Base-by-base conservation (phyloP, 35 echinoderm and acorn worm species). In the Ptychodera flava region DNA sequence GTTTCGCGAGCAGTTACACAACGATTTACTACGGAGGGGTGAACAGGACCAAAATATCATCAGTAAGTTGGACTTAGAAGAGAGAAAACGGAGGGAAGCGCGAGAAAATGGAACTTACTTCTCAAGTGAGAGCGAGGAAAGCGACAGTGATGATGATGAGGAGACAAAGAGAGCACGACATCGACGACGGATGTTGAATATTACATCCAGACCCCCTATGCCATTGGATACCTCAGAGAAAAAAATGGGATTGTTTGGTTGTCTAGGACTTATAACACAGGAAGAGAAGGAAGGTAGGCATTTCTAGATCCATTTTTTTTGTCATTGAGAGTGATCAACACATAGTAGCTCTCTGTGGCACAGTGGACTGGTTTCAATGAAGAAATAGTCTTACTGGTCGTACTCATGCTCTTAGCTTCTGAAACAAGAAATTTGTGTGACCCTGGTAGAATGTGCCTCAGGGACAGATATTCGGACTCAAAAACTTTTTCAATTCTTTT, bases 1-100 rank as follows among this genome's bases (percentile, higher is more conserved):
- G 52, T 35, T 93, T 16, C 78, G 83, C 29, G 80, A 78, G 77
- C 81, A 80, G 15, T 81, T 37, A 31, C 79, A 85, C 52, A 64
- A 85, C 35, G 37, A 78, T 38, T 1, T 85, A 29, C 88, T 37
- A 35, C 53, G 77, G 1, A 31, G 36, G 0, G 16, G 31, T 28
- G 81, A 83, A 1, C 77, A 90, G 29, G 88, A 79, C 29, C 86
- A 92, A 37, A 84, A 90, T 29, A 84, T 92, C 31, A 78, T 94
- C 1, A 94, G 92, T 83, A 94, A 94, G 38, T 81, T 99, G 77
- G 96, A 99, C 85, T 76, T 99, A 34, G 96, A 99, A 84, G 96
- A 91, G 32, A 90, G 88, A 64, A 84, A 85, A 79, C 76, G 90
- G 78, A 36, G 36, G 15, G 93, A 94, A 78, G 78, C 86, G 0